A percentile compares a stretch with the other conserved stretches of the same genome.
phyloP scores from a whole-genome alignment of 2,113 vertebrate species.

The Otocyon megalotis region DNA sequence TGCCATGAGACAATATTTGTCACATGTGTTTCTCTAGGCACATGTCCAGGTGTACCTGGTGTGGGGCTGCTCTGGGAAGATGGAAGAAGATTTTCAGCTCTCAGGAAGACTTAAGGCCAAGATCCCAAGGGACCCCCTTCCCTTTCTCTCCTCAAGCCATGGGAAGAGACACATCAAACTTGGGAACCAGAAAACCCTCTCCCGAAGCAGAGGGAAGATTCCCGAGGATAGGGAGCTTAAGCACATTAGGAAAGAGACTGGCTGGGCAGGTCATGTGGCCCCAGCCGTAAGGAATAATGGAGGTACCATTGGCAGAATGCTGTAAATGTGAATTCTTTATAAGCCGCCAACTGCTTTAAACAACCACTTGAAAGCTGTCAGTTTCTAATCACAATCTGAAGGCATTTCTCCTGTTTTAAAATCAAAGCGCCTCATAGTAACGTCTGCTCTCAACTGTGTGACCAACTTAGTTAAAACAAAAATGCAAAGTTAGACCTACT shows the following conservation, averaged over 20 bases:
- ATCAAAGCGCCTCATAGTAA: background rate
- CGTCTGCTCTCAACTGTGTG: background rate
- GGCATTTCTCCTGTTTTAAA: constrained; percentile 47
- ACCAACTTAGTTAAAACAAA: constrained; percentile 35
- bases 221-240: background rate
- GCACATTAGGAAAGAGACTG: background rate
- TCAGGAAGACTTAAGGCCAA: background rate
- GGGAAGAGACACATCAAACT: background rate
- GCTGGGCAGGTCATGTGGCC: background rate
- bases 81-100: background rate
- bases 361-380: background rate
- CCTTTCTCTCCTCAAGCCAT: background rate
- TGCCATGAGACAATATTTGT: background rate
- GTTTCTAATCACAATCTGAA: background rate
- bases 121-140: background rate
- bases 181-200: background rate
- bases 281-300: background rate
- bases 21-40: background rate
- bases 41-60: accelerated
- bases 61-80: background rate
- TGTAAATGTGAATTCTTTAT: background rate
- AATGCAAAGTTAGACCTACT: background rate
- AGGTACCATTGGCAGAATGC: background rate
- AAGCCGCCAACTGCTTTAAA: background rate
- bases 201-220: background rate